Base-by-base conservation (phyloP, 2,113 vertebrate species). In the Cheilinus undulatus region DNA sequence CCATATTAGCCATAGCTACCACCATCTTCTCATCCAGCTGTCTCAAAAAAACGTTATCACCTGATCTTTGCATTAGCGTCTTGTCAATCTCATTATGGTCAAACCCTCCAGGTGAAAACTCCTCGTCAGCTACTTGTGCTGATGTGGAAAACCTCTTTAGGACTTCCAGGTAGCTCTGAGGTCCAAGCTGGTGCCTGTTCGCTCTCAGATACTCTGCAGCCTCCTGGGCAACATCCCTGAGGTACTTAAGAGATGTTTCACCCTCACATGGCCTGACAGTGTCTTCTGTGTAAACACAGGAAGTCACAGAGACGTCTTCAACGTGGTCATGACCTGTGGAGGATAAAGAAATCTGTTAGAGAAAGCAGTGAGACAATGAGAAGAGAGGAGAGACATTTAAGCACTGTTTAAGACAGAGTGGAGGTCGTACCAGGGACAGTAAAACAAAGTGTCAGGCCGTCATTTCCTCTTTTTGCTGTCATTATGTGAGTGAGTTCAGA, bases 401-500 rank as follows among this genome's bases (percentile, higher is more conserved):
- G 9, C n/a, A 20, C 11, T 53, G 1, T 24, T 10, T 19, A 1
- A 61, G 17, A 24, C 1, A 5, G 27, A 60, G 7, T n/a, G 24
- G 19, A 6, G 28, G 14, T n/a, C 89, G 87, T 74, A 96, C 96
- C 95, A 74, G 96, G 95, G 84, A 93, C 73, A 30, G 89, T 83
- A 75, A 95, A 96, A 43, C 40, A 63, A 64, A 97, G 91, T 32
- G 82, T 76, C 0, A 40, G 36, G 3, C 85, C 93, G 34, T 94
- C 88, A 38, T 78, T 70, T 0, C 82, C 30, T 56, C 73, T 46
- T 53, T 93, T 90, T n/a, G 95, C 95, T 36, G 91, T 76, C 4
- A 90, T 88, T 7, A 95, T 62, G 1, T 96, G 95, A 13, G 91
- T 91, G 40, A 96, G 93, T 36, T 82, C 60, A 0, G 96, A 96